Conservation (phyloP, 30 jellyfish, hydroid and myxozoan species). For the Chrysaora quinquecirrha region DNA sequence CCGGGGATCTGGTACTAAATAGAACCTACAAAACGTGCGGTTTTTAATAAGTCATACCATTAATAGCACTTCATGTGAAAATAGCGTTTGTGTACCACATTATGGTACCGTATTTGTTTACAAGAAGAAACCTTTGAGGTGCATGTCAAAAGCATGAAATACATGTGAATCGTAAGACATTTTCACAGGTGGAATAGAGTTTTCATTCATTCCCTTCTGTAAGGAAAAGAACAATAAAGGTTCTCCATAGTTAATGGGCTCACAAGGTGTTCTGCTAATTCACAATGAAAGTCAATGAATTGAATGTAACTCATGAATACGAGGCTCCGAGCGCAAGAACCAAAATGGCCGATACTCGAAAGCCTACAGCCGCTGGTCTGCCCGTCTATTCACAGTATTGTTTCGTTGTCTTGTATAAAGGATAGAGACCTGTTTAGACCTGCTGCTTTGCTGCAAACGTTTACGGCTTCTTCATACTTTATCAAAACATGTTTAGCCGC, state of each 20-base stretch:
- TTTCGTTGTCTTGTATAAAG: too few relatives aligned
- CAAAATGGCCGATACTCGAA: not conserved
- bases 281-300: slow-evolving; percentile 16
- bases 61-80: too few relatives aligned
- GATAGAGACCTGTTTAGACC: too few relatives aligned
- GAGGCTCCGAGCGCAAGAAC: slow-evolving; percentile 46
- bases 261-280: not conserved
- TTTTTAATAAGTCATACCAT: too few relatives aligned
- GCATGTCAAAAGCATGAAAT: not conserved
- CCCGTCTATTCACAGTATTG: too few relatives aligned
- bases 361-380: not conserved
- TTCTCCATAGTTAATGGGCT: slow-evolving; percentile 5
- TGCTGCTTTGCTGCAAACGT: too few relatives aligned
- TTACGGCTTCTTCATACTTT: too few relatives aligned
- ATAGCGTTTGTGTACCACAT: not conserved
- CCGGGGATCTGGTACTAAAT: too few relatives aligned
- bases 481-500: too few relatives aligned
- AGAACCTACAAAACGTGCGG: too few relatives aligned
- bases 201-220: slow-evolving; percentile 46
- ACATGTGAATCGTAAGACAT: not conserved
- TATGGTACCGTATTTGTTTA: not conserved
- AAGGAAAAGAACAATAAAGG: slow-evolving; percentile 55
- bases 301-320: slow-evolving; percentile 48
- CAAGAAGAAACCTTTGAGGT: not conserved
- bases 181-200: not conserved